These are phyloP conservation scores for Platorchestia sp. DNA, from an alignment of 1,140 invertebrate species.

Conservation along the genomic window DNA sequence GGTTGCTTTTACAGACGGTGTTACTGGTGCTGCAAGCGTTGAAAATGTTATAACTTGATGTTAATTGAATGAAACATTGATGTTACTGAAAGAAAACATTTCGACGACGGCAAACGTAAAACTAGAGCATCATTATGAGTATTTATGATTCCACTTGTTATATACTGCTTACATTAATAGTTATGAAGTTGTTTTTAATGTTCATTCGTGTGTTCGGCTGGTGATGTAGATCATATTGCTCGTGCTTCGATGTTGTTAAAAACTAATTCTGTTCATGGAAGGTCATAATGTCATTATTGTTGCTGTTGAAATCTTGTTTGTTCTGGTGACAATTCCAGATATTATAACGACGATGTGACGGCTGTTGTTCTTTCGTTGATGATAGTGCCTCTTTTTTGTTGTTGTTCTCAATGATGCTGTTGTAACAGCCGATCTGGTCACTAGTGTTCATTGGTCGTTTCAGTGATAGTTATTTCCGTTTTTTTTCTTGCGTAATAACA, in stretches of 20 bases:
- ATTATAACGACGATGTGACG: background rate
- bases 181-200: background rate
- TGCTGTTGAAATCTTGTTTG: background rate
- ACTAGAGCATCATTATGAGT: too few relatives aligned
- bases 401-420: too few relatives aligned
- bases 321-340: background rate
- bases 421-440: background rate
- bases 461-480: too few relatives aligned
- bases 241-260: background rate
- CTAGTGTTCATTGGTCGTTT: too few relatives aligned
- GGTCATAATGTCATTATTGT: too few relatives aligned
- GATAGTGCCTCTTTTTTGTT: too few relatives aligned
- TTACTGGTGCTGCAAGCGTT: background rate
- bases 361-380: too few relatives aligned
- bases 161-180: background rate
- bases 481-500: background rate
- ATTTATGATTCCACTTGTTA: background rate
- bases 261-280: too few relatives aligned
- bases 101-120: too few relatives aligned
- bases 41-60: background rate
- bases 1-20: background rate
- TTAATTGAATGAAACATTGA: too few relatives aligned
- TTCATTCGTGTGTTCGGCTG: too few relatives aligned
- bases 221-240: background rate
- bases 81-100: too few relatives aligned